Evolutionary conservation across 2,797 vertebrate species (phyloP), one percentile per base, ranked within the genome.

Genomic region (Thripadectes ignobilis): DNA sequence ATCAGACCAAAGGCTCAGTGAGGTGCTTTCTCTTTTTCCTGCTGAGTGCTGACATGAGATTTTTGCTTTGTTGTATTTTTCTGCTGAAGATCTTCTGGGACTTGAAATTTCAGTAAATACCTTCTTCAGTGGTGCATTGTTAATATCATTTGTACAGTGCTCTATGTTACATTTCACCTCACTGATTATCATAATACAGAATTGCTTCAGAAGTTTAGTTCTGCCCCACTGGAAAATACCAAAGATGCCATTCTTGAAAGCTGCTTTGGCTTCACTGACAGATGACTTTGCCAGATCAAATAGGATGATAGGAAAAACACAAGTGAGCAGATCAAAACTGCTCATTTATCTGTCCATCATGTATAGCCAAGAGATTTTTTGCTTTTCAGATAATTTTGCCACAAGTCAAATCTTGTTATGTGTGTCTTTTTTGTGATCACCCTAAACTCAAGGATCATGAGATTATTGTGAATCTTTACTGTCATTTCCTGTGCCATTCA

Each of bases 181-280:
- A 83, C 67, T 94, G 95, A 79, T 89, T 95, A 87, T 92, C 52
- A 73, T 91, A 89, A 93, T 74, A 57, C 49, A 38, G 80, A 93
- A 92, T 78, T 81, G 32, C 85, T 87, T 89, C 72, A 95, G 68
- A 81, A 81, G 30, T 65, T 81, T 82, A 89, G 54, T 88, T 89
- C 79, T 95, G 58, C 77, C 72, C 54, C 39, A 29, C 69, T 57
- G 69, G 62, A 91, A 93, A 96, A 97, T 97, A 92, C 96, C 97
- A 78, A 77, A 95, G 81, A 96, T 97, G 83, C 96, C 96, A 94
- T 95, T 96, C 89, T n/a, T 88, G 51, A 94, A 92, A 92, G 61
- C 62, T 93, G 30, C 54, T 88, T 93, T 91, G 93, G 59, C 92
- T 96, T 94, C 65, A 54, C 85, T 92, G 80, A 63, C 72, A 88